Conservation (phyloP, 1,140 invertebrate genomes). For the Dinoponera quadriceps region DNA sequence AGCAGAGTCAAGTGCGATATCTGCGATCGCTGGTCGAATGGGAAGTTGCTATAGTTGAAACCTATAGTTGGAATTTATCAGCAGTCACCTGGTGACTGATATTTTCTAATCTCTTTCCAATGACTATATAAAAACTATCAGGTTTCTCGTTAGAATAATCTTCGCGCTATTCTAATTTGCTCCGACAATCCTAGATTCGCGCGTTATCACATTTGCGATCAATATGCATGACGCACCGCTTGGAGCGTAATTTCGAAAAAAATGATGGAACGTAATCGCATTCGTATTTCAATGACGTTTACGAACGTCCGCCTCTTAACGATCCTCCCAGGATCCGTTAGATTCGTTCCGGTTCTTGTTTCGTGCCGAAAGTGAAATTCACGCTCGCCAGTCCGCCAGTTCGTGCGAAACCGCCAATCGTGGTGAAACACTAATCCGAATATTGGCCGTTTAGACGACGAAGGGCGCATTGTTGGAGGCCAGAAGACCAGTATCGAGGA, state of each 20-base stretch:
- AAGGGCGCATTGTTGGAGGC: conserved; percentile 79
- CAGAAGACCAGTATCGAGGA: conserved; percentile 72
- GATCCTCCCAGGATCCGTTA: not conserved
- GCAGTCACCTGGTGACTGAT: not conserved
- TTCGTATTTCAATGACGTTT: not conserved
- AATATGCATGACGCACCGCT: not conserved
- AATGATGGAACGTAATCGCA: not conserved
- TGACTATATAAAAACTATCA: not conserved
- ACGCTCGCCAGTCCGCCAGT: conserved; percentile 32
- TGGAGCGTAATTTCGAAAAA: not conserved
- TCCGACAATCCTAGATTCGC: not conserved
- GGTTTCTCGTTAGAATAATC: not conserved
- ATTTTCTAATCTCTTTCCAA: not conserved
- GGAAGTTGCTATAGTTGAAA: not conserved
- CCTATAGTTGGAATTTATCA: not conserved
- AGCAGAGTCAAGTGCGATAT: not conserved
- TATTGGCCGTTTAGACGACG: conserved; percentile 62
- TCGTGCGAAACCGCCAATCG: conserved; percentile 20
- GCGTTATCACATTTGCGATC: not conserved
- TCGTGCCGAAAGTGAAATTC: not conserved
- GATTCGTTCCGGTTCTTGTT: not conserved
- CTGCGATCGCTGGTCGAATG: not conserved
- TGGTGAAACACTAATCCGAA: conserved; percentile 52
- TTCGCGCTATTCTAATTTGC: not conserved
- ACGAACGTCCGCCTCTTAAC: conserved; percentile 6